Evolutionary conservation across 1,140 invertebrate species (phyloP).

Genomic region (Leptonema lineaticorne): DNA sequence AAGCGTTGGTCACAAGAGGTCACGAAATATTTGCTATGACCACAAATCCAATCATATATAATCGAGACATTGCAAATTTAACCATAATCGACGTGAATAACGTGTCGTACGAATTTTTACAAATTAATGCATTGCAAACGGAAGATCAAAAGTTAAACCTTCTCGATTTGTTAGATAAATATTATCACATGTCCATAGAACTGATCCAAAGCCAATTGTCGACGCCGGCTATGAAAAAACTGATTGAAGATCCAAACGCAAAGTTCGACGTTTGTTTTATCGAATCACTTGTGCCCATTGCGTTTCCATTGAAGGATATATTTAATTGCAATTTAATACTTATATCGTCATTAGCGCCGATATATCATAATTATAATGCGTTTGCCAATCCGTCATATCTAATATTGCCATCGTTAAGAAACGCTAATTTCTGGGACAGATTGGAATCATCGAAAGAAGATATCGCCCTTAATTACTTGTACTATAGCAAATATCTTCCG

Average conservation of each 20-base stretch:
- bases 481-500: not conserved
- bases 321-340: conserved; percentile 48
- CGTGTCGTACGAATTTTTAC: too few species aligned
- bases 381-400: conserved; percentile 52
- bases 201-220: conserved; percentile 42
- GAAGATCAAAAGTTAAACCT: too few species aligned
- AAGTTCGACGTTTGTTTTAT: conserved; percentile 47
- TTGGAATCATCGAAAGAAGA: not conserved
- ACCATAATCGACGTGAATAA: too few species aligned
- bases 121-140: too few species aligned
- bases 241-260: conserved; percentile 43
- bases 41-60: conserved; percentile 44
- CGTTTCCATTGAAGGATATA: conserved; percentile 46
- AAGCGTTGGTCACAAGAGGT: conserved; percentile 49
- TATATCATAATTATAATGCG: conserved; percentile 33
- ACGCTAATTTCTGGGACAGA: conserved; percentile 44
- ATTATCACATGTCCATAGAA: too few species aligned
- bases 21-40: conserved; percentile 51
- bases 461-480: conserved; percentile 22
- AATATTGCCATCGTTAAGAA: conserved; percentile 38
- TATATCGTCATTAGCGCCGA: conserved; percentile 45
- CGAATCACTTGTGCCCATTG: conserved; percentile 43
- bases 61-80: too few species aligned
- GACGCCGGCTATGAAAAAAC: conserved; percentile 41
- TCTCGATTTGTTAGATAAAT: too few species aligned